These are phyloP conservation scores for Condylura cristata DNA, from an alignment of 2,113 vertebrate genomes.

Conservation along the genomic window DNA sequence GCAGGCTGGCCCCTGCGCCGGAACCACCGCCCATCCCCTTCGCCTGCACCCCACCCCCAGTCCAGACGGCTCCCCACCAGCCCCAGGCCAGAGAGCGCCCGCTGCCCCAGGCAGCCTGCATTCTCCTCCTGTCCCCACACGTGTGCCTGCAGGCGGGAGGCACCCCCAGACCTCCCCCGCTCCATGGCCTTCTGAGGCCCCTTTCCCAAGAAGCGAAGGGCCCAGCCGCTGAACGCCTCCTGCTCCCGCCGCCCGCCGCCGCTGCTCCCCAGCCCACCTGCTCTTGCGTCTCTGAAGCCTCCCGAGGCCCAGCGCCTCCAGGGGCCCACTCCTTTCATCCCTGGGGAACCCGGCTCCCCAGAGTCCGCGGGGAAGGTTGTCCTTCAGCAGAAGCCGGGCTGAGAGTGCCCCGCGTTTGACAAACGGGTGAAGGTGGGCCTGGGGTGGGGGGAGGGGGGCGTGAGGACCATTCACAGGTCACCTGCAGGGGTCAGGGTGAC, in stretches of 20 bases:
- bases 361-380: fast-evolving
- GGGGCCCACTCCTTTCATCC: neutral
- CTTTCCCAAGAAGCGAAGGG: too few relatives aligned
- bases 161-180: too few relatives aligned
- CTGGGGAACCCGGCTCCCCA: neutral
- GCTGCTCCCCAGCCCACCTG: too few relatives aligned
- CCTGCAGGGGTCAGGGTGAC: neutral
- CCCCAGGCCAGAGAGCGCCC: neutral
- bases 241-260: too few relatives aligned
- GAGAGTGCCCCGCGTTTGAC: neutral
- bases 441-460: fast-evolving
- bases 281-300: neutral
- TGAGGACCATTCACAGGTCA: neutral
- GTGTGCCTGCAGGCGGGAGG: too few relatives aligned
- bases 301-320: fast-evolving
- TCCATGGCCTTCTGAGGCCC: too few relatives aligned
- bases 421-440: neutral
- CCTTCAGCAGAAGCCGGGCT: neutral
- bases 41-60: too few relatives aligned
- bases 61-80: neutral
- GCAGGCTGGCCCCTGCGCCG: too few relatives aligned
- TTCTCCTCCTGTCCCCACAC: too few relatives aligned
- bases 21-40: neutral
- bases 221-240: too few relatives aligned
- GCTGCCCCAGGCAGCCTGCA: neutral